Base-by-base conservation (phyloP, 2,113 vertebrate genomes). In the Oncorhynchus nerka region DNA sequence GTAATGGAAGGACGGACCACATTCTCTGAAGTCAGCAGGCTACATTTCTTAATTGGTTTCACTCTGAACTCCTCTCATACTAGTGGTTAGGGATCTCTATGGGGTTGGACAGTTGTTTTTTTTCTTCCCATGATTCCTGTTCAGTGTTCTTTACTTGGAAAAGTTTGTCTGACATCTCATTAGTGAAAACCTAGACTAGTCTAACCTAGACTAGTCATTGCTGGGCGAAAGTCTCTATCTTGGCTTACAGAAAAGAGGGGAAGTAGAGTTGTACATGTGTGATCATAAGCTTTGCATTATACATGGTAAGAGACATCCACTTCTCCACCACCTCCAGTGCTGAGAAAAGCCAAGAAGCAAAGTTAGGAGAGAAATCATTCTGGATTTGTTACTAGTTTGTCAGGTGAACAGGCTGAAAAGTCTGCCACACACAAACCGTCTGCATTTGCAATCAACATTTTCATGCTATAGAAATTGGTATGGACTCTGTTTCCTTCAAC, bases 221-320 rank as follows among this genome's bases (percentile, higher is more conserved):
- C 49, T 55, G 49, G 51, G 15, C 4, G 1, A 55, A 13, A 16
- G 51, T 62, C 7, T 61, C 20, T 22, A 7, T 24, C 16, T 62
- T 22, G 8, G n/a, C 59, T 61, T 22, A 8, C 59, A n/a, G 59
- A 20, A 61, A 7, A 61, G 62, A 24, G 28, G 32, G 15, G 61
- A 72, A 39, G 20, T 11, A 48, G 12, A 65, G 64, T 30, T 3
- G 6, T 30, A 62, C 6, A 4, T 39, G 32, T 68, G 1, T 32
- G 28, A 68, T 39, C 62, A 65, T 65, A 70, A 68, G 22, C 61
- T 62, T 30, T 71, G 24, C 57, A 55, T 82, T 70, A 75, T 67
- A 24, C n/a, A 15, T 32, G 65, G 2, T 11, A 26, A 67, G 64
- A n/a, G 22, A 66, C 72, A 55, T 15, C 13, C 48, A 49, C 13